Percentiles rank a stretch among this genome's conserved stretches.
These are phyloP conservation scores for Drosophila nigromelanica DNA, from an alignment of 1,140 invertebrate genomes.

Conservation along the genomic window DNA sequence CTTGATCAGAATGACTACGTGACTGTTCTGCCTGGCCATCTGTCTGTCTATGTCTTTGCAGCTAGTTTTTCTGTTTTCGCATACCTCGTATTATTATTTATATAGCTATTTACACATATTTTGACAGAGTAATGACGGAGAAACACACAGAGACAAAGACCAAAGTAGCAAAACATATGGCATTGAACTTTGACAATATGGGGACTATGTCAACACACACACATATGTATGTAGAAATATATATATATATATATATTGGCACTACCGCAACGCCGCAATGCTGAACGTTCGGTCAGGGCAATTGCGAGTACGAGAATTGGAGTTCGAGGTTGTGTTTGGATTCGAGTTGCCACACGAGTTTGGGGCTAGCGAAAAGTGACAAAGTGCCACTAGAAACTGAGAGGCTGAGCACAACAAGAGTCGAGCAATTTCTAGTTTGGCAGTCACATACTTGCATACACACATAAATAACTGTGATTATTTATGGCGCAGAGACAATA, in stretches of 20 bases:
- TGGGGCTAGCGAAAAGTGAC: slow-evolving; percentile 37
- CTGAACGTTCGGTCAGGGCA: slow-evolving; percentile 65
- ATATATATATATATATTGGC: background rate
- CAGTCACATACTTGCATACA: background rate
- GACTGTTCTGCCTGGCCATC: no score
- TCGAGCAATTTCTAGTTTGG: slow-evolving; percentile 5
- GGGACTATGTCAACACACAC: slow-evolving; percentile 7
- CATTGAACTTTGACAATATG: slow-evolving; percentile 64
- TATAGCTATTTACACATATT: slow-evolving; percentile 9
- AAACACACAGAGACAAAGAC: slow-evolving; percentile 14
- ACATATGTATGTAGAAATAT: background rate
- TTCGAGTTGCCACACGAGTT: slow-evolving; percentile 1
- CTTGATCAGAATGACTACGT: no score
- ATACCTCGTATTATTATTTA: slow-evolving; percentile 15
- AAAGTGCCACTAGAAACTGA: slow-evolving; percentile 67
- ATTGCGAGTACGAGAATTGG: slow-evolving; percentile 25
- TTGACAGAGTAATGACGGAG: slow-evolving; percentile 19
- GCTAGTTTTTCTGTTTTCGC: background rate
- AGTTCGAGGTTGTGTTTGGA: slow-evolving; percentile 9
- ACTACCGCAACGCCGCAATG: background rate
- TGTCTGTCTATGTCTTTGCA: no score
- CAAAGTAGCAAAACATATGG: slow-evolving; percentile 35
- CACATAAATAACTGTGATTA: slow-evolving; percentile 55
- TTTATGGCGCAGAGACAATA: slow-evolving; percentile 72
- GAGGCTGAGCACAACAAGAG: slow-evolving; percentile 30